Base-by-base conservation (phyloP, 1,140 invertebrate species). In the Melipona quadrifasciata region DNA sequence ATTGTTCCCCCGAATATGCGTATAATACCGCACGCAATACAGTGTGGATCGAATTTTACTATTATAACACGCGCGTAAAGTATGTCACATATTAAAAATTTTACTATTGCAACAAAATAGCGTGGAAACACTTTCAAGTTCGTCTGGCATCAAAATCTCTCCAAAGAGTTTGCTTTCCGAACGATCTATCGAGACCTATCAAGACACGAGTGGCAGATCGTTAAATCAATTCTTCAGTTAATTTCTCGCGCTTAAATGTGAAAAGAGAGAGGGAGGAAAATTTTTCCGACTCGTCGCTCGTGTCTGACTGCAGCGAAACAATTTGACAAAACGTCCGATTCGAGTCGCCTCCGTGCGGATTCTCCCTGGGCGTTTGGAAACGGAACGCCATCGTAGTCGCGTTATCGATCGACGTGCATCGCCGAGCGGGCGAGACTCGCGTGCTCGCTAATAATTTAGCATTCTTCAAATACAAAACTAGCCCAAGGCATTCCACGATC, bases 41-140 rank as follows among this genome's bases (percentile, higher is more conserved):
- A 21, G 74, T 85, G n/a, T 31, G 68, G 67, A 77, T 72, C n/a
- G 74, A 61, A 81, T 77, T 73, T 85, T 74, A 67, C 53, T 47
- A 71, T 34, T n/a, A 47, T 16, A 47, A 31, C 31, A 31, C 31
- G 21, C n/a, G n/a, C n/a, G n/a, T n/a, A n/a, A n/a, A n/a, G n/a
- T n/a, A n/a, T n/a, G n/a, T n/a, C n/a, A n/a, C n/a, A n/a, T n/a
- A n/a, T n/a, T n/a, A n/a, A n/a, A n/a, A n/a, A n/a, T n/a, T n/a
- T n/a, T 6, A 24, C 39, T 65, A 67, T 3, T 4, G 21, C 0
- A 51, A 16, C 17, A 39, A n/a, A n/a, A n/a, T 6, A 8, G 39
- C 16, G 11, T 24, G 68, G 21, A 58, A 67, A 16, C 19, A 27
- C 14, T 58, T 4, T 61, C n/a, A 39, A n/a, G n/a, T 24, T 68